Conservation (phyloP, 2,888 invertebrate species). For the Diarsia rubi region DNA sequence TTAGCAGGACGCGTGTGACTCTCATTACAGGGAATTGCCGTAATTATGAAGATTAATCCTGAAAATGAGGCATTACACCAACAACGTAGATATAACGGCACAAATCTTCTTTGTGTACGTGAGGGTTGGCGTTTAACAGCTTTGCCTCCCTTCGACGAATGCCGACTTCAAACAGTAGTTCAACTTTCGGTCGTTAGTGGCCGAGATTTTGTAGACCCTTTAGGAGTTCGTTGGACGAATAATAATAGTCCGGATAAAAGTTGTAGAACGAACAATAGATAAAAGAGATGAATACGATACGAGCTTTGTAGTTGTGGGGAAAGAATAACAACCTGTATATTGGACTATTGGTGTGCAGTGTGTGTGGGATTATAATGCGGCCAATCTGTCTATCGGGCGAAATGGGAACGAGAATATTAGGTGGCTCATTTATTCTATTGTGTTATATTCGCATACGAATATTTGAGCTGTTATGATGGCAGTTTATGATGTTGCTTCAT, state of each 20-base stretch:
- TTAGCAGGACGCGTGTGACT: conserved; percentile 70
- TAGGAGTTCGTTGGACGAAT: conserved; percentile 54
- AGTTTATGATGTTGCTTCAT: conserved; percentile 27
- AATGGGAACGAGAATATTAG: conserved; percentile 35
- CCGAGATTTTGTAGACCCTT: conserved; percentile 58
- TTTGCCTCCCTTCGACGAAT: conserved; percentile 50
- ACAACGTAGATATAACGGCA: conserved; percentile 66
- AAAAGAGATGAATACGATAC: conserved; percentile 12
- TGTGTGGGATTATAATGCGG: conserved; percentile 19
- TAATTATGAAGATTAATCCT: conserved; percentile 76
- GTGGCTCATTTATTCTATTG: conserved; percentile 39
- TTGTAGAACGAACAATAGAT: conserved; percentile 30
- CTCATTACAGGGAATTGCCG: conserved; percentile 73
- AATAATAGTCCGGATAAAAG: conserved; percentile 46
- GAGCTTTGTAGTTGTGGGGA: conserved; percentile 17
- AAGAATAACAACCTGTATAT: conserved; percentile 18
- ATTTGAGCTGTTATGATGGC: conserved; percentile 21
- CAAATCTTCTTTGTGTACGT: conserved; percentile 70
- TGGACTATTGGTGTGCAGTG: conserved; percentile 15
- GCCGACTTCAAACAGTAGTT: conserved; percentile 58
- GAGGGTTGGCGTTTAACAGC: conserved; percentile 65
- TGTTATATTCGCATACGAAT: conserved; percentile 28
- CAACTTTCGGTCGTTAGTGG: conserved; percentile 59
- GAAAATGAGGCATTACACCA: conserved; percentile 72
- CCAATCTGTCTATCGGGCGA: conserved; percentile 40